Base-by-base conservation (phyloP, 2,888 invertebrate species). In the Lochmaea capreae region DNA sequence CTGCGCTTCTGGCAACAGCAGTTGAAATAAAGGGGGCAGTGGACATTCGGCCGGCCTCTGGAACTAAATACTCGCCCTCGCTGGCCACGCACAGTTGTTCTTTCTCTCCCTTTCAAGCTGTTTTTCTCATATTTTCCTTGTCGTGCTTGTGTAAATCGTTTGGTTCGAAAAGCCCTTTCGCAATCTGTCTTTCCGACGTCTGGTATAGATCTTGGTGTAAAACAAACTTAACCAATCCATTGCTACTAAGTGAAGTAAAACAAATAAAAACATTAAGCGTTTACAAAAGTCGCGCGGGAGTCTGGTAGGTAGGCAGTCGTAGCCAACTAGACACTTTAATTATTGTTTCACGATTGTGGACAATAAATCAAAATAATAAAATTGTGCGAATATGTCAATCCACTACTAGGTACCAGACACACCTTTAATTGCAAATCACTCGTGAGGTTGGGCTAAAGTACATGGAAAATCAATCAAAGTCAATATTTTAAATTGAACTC, bases 361-460 rank as follows among this genome's bases (percentile, higher is more conserved):
- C 70, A 71, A 75, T 75, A 76, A 76, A 75, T 76, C 72, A 73
- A 66, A 69, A 76, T 67, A 76, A 62, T 71, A 76, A 70, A 76
- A 69, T 74, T 70, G 59, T 68, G 68, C 59, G 61, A 58, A 61
- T 62, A 68, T 61, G 61, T 68, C 61, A 46, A 68, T 69, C 52
- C 6, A 63, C 54, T 52, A 58, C 22, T 33, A 54, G 33, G 18
- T 52, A 54, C 42, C 49, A 33, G 63, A 63, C 69, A 54, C 69
- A 54, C 69, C 69, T 69, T 63, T 69, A 63, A 46, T 69, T 63
- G 69, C 62, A 52, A 69, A 63, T 69, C 62, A 42, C 18, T 63
- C 33, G 49, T 42, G 61, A 18, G 63, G 69, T 54, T 62, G 62
- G 69, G 68, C 18, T 52, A 9, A 18, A 69, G 26, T 58, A 12